Base-by-base conservation (phyloP, 92 coral and sea anemone species). In the Nematostella vectensis region DNA sequence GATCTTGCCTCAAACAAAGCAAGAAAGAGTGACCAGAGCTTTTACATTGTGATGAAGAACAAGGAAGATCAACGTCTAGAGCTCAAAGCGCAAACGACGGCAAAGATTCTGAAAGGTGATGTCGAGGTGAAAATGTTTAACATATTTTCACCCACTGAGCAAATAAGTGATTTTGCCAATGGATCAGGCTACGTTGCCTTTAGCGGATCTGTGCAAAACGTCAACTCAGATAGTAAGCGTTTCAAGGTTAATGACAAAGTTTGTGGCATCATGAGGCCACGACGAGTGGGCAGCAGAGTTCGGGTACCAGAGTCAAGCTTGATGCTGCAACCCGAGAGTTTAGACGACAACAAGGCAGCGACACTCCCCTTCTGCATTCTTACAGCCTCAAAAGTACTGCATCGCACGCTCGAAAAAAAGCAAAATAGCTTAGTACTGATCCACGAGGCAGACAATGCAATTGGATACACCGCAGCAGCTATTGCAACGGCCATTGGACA, bases 401-500 rank as follows among this genome's bases (percentile, higher is more conserved):
- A 62, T 23, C 63, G 58, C 27, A 56, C 48, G 20, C 24, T 40
- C 0, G 12, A 43, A 11, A 69, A 16, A 12, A 25, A 27, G 1
- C 16, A 2, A 11, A 33, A 18, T 6, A 54, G 37, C 25, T 29
- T 29, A 1, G 11, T 67, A 0, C 52, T 80, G 15, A 57, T 80
- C 15, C 72, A 74, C 38, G 73, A 74, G 22, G 87, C 68, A 0
- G 43, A 80, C 61, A 63, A 49, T 39, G 72, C 48, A 23, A 69
- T 79, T 23, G 87, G 76, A 1, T 43, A 63, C 3, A 79, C 81
- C 27, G 81, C 77, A n/a, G 57, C 63, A 27, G 24, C 31, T 13
- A 63, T 74, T 16, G 87, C 77, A n/a, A 68, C 19, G 22, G 55
- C 77, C 23, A 4, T 61, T 28, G 81, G 87, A 10, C 58, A 60